Base-by-base conservation (phyloP, 2,797 vertebrate species). In the Podarcis siculus region DNA sequence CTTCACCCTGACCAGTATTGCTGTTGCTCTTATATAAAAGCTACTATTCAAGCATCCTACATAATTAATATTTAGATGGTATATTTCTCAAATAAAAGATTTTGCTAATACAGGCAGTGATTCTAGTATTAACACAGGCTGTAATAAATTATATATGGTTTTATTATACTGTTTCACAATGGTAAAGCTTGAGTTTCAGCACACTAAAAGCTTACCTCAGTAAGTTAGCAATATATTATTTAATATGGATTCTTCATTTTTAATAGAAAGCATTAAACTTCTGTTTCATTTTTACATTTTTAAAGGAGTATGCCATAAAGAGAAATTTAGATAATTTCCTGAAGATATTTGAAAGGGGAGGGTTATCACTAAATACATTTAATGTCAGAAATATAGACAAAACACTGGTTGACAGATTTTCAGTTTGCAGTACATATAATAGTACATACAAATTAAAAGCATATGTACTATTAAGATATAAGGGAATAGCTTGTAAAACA, bases 31-130 rank as follows among this genome's bases (percentile, higher is more conserved):
- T 30, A 86, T 23, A 72, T 66, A 84, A 90, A 55, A 90, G 32
- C 85, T 79, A 83, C 7, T 58, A 75, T n/a, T 64, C 35, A 87
- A 21, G 8, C 27, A 32, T 3, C 49, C 8, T 4, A 81, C 32
- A 25, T 64, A 88, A 73, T 42, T 93, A 7, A 32, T 1, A 0
- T 42, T 66, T 80, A 32, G 69, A 35, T 73, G 0, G 0, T 58
- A 78, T 79, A 89, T 92, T 88, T 89, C 66, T 91, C 77, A 87
- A 19, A n/a, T 0, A 32, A 89, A 89, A 86, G 23, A 10, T 93
- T 61, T 81, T 42, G 79, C 76, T 37, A 72, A n/a, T 84, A 61
- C 78, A 45, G 91, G 23, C 10, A 81, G 78, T 39, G 61, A 85
- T 89, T 85, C 69, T 81, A 49, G 58, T 64, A 71, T 0, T 1